Conservation (phyloP, 2,797 vertebrate genomes). For the Malurus leucopterus region DNA sequence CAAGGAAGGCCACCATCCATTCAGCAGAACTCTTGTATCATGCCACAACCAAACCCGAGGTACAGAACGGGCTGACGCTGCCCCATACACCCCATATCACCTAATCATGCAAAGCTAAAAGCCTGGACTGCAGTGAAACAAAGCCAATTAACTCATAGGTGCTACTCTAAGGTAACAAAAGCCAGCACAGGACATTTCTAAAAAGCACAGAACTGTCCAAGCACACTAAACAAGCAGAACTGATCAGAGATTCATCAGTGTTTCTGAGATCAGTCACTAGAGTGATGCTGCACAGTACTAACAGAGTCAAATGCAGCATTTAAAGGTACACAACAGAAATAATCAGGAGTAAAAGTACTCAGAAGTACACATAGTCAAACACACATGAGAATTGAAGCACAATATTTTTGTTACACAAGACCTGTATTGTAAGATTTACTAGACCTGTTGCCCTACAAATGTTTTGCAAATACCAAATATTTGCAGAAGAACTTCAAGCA, state of each 20-base stretch:
- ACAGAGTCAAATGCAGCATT: not conserved
- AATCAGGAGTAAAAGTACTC: not conserved
- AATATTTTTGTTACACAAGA: not conserved
- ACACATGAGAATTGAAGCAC: not conserved
- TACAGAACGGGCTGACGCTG: not conserved
- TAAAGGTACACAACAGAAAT: not conserved
- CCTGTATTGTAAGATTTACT: not conserved
- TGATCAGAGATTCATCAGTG: not conserved
- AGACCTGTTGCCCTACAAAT: not conserved
- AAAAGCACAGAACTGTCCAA: not conserved
- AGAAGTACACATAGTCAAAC: not conserved
- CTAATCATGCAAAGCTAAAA: not conserved
- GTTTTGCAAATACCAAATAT: not conserved
- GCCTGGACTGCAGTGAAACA: not conserved
- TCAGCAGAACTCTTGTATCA: not conserved
- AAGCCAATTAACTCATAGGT: not conserved
- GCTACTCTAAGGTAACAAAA: not conserved
- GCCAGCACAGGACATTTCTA: not conserved
- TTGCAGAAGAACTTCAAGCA: not conserved
- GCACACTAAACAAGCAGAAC: not conserved
- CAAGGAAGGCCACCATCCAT: not conserved
- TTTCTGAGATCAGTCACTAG: not conserved
- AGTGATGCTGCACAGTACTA: not conserved
- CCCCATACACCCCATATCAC: not conserved
- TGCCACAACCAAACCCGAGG: fast-evolving